Percentiles rank a stretch among this genome's conserved stretches.
Evolutionary conservation across 2,113 vertebrate species (phyloP).

Genomic region (Panthera leo): DNA sequence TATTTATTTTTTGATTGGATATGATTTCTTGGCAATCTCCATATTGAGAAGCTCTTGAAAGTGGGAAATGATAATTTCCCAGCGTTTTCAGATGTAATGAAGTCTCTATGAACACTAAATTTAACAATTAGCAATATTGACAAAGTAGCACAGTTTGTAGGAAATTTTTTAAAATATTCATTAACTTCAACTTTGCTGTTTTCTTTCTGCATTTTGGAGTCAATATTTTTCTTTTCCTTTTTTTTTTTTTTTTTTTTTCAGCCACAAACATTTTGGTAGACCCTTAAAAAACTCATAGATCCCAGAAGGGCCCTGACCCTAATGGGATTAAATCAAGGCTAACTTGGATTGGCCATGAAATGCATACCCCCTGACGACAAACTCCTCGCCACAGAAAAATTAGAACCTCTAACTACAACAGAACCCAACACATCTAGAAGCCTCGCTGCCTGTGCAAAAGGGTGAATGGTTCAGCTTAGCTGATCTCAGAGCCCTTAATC

Average conservation of each 20-base stretch:
- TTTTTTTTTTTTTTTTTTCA: no score
- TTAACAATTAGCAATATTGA: slow-evolving; percentile 72
- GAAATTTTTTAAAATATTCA: slow-evolving; percentile 26
- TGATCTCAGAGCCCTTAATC: background rate
- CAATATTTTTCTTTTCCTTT: background rate
- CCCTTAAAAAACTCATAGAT: background rate
- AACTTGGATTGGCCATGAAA: background rate
- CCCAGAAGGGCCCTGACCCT: background rate
- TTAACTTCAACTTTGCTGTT: slow-evolving; percentile 20
- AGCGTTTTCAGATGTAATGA: slow-evolving; percentile 53
- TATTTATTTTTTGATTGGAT: slow-evolving; percentile 65
- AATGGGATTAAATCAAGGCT: background rate
- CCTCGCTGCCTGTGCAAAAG: background rate
- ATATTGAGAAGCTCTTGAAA: slow-evolving; percentile 62
- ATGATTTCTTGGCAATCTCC: slow-evolving; percentile 65
- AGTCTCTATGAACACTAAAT: slow-evolving; percentile 60
- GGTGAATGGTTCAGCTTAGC: background rate
- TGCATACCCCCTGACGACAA: background rate
- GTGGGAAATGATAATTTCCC: slow-evolving; percentile 46
- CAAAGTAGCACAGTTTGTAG: slow-evolving; percentile 26
- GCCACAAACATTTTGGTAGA: background rate
- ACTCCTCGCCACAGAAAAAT: background rate
- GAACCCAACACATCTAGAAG: background rate
- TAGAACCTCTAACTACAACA: background rate
- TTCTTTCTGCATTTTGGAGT: background rate